Conservation (phyloP, 2,113 vertebrate species). For the Podarcis raffonei region DNA sequence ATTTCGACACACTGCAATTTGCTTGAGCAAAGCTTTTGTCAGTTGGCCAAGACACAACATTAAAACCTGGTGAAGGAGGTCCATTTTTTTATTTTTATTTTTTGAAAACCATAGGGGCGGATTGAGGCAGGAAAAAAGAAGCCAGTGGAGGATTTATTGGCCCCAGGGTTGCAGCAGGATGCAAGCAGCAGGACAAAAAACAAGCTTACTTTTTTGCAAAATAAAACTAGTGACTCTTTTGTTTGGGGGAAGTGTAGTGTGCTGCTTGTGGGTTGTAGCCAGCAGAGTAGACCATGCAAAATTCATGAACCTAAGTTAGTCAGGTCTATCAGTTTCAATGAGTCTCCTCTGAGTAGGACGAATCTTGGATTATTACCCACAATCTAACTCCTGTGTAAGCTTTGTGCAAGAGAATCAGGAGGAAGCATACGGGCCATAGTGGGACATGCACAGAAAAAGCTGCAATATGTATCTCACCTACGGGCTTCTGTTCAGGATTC, state of each 20-base stretch:
- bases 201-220: background rate
- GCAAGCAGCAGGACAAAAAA: rapidly evolving
- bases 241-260: too few species aligned
- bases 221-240: background rate
- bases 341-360: too few species aligned
- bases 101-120: constrained; percentile 12
- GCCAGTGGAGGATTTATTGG: constrained; percentile 31
- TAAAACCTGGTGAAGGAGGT: constrained; percentile 10
- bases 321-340: too few species aligned
- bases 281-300: too few species aligned
- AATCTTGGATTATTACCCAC: too few species aligned
- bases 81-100: too few species aligned
- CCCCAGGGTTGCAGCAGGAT: background rate
- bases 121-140: constrained; percentile 39
- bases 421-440: background rate
- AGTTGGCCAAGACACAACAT: background rate
- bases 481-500: background rate
- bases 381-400: too few species aligned
- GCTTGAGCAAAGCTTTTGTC: background rate
- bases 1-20: background rate
- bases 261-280: background rate
- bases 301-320: too few species aligned
- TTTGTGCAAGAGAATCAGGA: too few species aligned
- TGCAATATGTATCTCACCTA: background rate
- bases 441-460: background rate